Evolutionary conservation across 2,888 invertebrate genomes (phyloP).

Genomic region (Rhamnusium bicolor): DNA sequence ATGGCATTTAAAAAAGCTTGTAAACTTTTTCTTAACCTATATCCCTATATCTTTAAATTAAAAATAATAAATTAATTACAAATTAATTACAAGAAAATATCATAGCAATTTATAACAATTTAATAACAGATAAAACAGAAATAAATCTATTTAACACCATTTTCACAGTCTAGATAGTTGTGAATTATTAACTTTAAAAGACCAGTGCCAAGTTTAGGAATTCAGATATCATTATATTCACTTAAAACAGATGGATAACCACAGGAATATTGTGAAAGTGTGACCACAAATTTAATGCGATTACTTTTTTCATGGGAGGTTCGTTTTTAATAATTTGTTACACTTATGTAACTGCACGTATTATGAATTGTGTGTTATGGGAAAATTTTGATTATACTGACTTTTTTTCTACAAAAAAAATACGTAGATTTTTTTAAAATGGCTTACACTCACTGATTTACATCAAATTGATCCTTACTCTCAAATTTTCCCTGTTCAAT

Average conservation of each 20-base stretch:
- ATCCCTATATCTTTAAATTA: too few relatives aligned
- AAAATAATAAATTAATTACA: not conserved
- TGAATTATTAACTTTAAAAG: not conserved
- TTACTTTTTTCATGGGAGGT: not conserved
- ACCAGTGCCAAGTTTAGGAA: constrained; percentile 7
- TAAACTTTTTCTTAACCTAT: not conserved
- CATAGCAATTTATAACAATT: not conserved
- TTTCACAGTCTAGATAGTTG: constrained; percentile 17
- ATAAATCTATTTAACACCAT: constrained; percentile 6
- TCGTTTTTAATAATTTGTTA: not conserved
- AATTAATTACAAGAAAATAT: not conserved
- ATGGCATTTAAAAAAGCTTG: not conserved
- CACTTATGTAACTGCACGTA: not conserved
- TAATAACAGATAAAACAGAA: not conserved
- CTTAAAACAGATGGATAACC: not conserved
- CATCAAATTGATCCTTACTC: too few relatives aligned
- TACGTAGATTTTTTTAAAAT: too few relatives aligned
- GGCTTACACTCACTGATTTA: too few relatives aligned
- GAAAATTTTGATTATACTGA: not conserved
- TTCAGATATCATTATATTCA: not conserved
- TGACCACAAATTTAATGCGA: not conserved
- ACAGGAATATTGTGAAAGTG: constrained; percentile 1
- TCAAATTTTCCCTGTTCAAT: too few relatives aligned
- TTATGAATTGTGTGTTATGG: not conserved
- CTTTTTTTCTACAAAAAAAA: too few relatives aligned